Evolutionary conservation across 92 coral and sea anemone genomes (phyloP).

Genomic region (Scolanthus callimorphus): DNA sequence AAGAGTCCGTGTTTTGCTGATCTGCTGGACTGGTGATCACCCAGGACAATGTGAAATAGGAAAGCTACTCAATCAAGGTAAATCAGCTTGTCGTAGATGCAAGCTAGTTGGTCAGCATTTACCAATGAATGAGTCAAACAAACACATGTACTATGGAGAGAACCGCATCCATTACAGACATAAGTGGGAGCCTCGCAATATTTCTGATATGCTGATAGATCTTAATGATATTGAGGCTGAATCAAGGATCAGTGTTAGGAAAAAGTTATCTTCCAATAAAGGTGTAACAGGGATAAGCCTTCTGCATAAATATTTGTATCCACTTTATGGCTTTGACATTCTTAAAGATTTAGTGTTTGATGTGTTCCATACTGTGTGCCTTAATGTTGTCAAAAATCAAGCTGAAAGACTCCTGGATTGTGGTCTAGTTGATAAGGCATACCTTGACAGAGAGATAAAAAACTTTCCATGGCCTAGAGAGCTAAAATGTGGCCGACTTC

Average conservation of each 20-base stretch:
- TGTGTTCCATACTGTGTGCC: conserved; percentile 48
- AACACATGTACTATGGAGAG: conserved; percentile 47
- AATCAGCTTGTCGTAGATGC: conserved; percentile 62
- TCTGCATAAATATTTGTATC: conserved; percentile 52
- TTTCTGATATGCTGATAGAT: conserved; percentile 19
- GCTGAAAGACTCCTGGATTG: neutral
- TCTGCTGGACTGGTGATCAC: conserved; percentile 62
- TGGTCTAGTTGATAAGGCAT: conserved; percentile 26
- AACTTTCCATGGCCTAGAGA: conserved; percentile 63
- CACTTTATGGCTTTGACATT: conserved; percentile 62
- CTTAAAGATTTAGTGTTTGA: conserved; percentile 48
- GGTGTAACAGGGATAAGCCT: conserved; percentile 66
- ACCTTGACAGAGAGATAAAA: conserved; percentile 45
- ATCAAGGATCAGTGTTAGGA: conserved; percentile 38
- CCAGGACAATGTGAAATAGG: conserved; percentile 66
- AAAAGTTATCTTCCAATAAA: conserved; percentile 37
- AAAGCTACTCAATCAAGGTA: conserved; percentile 60
- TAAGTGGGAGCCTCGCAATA: conserved; percentile 41
- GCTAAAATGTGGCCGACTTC: conserved; percentile 36
- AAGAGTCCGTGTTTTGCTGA: conserved; percentile 35
- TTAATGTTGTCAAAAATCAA: conserved; percentile 11
- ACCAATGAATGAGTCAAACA: conserved; percentile 21
- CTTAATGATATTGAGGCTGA: conserved; percentile 50
- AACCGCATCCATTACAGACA: conserved; percentile 54
- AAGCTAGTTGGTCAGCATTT: conserved; percentile 46